A percentile compares a stretch with the other conserved stretches of the same genome.
These are phyloP conservation scores for Rhagonycha fulva DNA, from an alignment of 2,888 invertebrate species.

Conservation along the genomic window DNA sequence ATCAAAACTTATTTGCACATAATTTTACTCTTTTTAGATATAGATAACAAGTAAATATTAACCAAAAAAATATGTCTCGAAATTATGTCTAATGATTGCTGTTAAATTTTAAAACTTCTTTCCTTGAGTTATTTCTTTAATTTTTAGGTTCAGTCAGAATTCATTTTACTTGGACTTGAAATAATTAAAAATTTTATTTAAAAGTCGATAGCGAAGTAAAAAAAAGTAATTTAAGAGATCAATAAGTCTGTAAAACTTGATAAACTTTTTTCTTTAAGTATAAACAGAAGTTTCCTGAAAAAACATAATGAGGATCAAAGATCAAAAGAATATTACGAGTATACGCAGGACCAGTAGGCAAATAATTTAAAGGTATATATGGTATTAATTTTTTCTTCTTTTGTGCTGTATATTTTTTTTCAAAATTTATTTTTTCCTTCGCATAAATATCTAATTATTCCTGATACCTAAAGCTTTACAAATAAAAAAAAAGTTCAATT, in stretches of 20 bases:
- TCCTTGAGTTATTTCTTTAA: background rate
- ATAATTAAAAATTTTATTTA: background rate
- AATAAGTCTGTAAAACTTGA: background rate
- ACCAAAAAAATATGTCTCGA: too few species aligned
- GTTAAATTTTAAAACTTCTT: background rate
- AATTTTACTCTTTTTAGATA: background rate
- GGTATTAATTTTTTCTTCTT: background rate
- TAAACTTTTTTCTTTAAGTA: background rate
- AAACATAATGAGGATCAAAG: background rate
- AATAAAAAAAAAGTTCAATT: too few species aligned
- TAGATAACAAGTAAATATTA: background rate
- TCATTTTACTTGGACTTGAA: background rate
- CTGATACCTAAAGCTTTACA: too few species aligned
- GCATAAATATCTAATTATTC: too few species aligned
- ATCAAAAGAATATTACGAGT: background rate
- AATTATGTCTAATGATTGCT: background rate
- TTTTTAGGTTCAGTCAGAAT: background rate
- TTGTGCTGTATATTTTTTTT: background rate
- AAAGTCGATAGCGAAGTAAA: background rate
- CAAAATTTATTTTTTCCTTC: background rate
- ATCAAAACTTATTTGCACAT: background rate
- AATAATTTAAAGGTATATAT: background rate
- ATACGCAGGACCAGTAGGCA: background rate
- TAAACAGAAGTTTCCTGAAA: background rate
- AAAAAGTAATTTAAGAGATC: background rate